A percentile compares a stretch with the other conserved stretches of the same genome.
Conservation (phyloP, 2,113 vertebrate species). For the Bubalus kerabau region DNA sequence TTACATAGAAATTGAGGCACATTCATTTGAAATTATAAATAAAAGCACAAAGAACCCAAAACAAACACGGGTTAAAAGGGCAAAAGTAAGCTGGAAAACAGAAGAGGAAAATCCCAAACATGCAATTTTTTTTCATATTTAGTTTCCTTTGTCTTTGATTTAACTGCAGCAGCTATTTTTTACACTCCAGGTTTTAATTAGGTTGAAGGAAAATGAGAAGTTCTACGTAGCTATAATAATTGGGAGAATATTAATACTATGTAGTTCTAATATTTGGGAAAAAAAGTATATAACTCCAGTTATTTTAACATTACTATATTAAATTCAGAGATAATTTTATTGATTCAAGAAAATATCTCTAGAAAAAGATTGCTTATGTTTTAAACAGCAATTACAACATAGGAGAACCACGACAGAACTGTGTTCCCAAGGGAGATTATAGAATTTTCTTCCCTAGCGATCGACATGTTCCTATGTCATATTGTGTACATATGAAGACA, state of each 20-base stretch:
- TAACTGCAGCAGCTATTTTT: slow-evolving; percentile 13
- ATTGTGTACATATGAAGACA: background rate
- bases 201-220: background rate
- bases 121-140: background rate
- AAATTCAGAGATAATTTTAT: background rate
- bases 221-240: background rate
- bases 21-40: background rate
- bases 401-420: background rate
- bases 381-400: background rate
- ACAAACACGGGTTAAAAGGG: background rate
- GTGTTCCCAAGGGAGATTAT: background rate
- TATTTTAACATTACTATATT: background rate
- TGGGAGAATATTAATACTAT: background rate
- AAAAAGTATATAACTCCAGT: background rate
- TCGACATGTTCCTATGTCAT: no score
- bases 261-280: background rate
- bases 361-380: background rate
- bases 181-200: slow-evolving; percentile 25
- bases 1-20: background rate
- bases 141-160: slow-evolving; percentile 20
- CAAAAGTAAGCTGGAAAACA: background rate
- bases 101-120: background rate
- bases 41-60: background rate
- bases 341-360: background rate
- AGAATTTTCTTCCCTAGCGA: background rate